Percentiles rank a stretch among this genome's conserved stretches.
phyloP scores from a whole-genome alignment of 1,140 invertebrate species.

The Drosophila novamexicana region DNA sequence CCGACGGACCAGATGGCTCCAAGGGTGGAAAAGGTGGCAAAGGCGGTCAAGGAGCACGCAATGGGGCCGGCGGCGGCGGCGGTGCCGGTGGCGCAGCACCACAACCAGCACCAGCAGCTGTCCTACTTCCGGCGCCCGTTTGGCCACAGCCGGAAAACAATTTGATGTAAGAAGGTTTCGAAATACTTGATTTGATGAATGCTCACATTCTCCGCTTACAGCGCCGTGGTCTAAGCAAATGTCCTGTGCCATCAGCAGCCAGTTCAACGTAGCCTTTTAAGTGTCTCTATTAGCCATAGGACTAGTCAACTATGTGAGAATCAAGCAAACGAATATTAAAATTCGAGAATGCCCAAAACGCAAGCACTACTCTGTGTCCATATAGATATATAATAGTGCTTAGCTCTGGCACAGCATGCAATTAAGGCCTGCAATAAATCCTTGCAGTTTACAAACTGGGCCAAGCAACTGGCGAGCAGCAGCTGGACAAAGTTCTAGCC shows the following conservation, averaged over 20 bases:
- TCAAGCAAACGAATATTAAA: slow-evolving; percentile 78
- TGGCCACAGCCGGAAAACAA: slow-evolving; percentile 59
- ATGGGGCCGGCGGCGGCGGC: slow-evolving; percentile 75
- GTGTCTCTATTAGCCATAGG: slow-evolving; percentile 33
- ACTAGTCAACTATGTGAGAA: slow-evolving; percentile 67
- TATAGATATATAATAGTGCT: neutral
- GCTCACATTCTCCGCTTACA: slow-evolving; percentile 23
- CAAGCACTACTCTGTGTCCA: neutral
- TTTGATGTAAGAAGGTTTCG: slow-evolving; percentile 45
- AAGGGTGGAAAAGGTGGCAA: slow-evolving; percentile 77
- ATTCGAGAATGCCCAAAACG: slow-evolving; percentile 48
- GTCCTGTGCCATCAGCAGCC: neutral
- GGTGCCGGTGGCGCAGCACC: slow-evolving; percentile 83
- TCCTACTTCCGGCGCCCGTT: slow-evolving; percentile 58
- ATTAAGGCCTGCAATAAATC: slow-evolving; percentile 41
- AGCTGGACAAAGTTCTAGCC: slow-evolving; percentile 41
- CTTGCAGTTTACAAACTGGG: slow-evolving; percentile 28
- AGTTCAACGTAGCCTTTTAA: slow-evolving; percentile 19
- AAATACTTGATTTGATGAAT: neutral
- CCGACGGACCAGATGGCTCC: slow-evolving; percentile 57
- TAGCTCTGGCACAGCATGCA: slow-evolving; percentile 5
- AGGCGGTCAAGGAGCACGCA: slow-evolving; percentile 76
- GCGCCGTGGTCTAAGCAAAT: slow-evolving; percentile 35
- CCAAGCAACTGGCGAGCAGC: slow-evolving; percentile 13
- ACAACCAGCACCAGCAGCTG: slow-evolving; percentile 41